A percentile compares a stretch with the other conserved stretches of the same genome.
phyloP scores from a whole-genome alignment of 2,113 vertebrate genomes.

The Siniperca chuatsi region DNA sequence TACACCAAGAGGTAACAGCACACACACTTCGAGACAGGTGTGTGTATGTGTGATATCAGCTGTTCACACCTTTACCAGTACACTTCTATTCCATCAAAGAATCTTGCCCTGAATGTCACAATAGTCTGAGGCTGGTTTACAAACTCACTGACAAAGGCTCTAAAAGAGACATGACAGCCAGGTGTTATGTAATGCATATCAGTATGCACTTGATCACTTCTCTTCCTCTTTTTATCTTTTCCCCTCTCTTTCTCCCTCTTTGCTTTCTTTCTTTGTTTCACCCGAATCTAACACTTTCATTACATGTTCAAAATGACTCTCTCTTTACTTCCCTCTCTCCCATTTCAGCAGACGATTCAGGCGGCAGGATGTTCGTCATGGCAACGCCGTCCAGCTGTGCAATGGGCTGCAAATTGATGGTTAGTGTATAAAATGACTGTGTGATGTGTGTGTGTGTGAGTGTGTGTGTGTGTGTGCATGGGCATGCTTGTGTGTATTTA shows the following conservation, averaged over 20 bases:
- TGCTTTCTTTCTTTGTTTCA: conserved; percentile 27
- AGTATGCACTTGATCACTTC: conserved; percentile 35
- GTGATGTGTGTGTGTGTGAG: conserved; percentile 41
- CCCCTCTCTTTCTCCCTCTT: conserved; percentile 25
- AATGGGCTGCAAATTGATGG: conserved; percentile 94
- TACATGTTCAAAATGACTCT: conserved; percentile 43
- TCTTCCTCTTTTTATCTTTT: background rate
- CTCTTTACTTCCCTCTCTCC: conserved; percentile 32
- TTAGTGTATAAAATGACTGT: conserved; percentile 77
- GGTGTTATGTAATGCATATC: conserved; percentile 52
- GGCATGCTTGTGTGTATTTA: conserved; percentile 6
- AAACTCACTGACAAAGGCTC: conserved; percentile 44
- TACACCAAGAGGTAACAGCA: conserved; percentile 91
- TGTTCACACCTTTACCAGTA: conserved; percentile 47
- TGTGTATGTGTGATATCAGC: conserved; percentile 25
- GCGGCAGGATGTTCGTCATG: conserved; percentile 96
- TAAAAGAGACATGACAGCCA: conserved; percentile 20
- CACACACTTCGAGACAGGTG: background rate
- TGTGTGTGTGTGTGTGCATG: background rate
- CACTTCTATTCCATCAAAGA: conserved; percentile 26
- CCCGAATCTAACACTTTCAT: conserved; percentile 30
- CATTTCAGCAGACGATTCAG: conserved; percentile 90
- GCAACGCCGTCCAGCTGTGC: conserved; percentile 96
- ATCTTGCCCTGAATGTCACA: conserved; percentile 52
- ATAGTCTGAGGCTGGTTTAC: conserved; percentile 29